Conservation (phyloP, 2,888 invertebrate genomes). For the Petrolisthes cinctipes region DNA sequence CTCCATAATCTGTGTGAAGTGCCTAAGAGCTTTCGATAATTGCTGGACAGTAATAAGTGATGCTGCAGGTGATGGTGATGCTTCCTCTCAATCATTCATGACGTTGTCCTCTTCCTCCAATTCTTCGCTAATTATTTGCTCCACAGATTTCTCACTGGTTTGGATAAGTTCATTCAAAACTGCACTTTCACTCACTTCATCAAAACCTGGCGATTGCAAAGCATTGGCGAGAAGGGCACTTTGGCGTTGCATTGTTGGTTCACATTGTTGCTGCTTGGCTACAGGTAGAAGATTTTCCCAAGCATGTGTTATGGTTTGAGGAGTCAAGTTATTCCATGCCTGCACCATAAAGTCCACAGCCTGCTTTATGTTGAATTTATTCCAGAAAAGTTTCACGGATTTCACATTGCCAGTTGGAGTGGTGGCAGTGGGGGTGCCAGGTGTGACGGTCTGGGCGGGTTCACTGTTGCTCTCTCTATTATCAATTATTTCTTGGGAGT, state of each 20-base stretch:
- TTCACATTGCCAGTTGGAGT: too few relatives aligned
- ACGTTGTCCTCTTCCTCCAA: background rate
- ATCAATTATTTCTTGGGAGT: background rate
- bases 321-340: background rate
- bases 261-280: too few relatives aligned
- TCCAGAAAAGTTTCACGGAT: background rate
- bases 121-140: too few relatives aligned
- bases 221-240: too few relatives aligned
- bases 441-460: background rate
- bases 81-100: background rate
- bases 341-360: conserved; percentile 1
- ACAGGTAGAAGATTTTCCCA: too few relatives aligned
- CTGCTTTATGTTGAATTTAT: background rate
- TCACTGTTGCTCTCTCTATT: background rate
- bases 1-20: too few relatives aligned
- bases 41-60: background rate
- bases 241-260: too few relatives aligned
- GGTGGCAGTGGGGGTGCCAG: background rate
- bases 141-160: too few relatives aligned
- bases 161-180: too few relatives aligned
- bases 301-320: background rate
- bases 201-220: too few relatives aligned
- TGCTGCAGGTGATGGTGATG: background rate
- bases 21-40: background rate
- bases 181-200: too few relatives aligned